Evolutionary conservation across 1,140 invertebrate species (phyloP), one percentile per base, ranked within the genome.

Genomic region (Cyclargus thomasi): DNA sequence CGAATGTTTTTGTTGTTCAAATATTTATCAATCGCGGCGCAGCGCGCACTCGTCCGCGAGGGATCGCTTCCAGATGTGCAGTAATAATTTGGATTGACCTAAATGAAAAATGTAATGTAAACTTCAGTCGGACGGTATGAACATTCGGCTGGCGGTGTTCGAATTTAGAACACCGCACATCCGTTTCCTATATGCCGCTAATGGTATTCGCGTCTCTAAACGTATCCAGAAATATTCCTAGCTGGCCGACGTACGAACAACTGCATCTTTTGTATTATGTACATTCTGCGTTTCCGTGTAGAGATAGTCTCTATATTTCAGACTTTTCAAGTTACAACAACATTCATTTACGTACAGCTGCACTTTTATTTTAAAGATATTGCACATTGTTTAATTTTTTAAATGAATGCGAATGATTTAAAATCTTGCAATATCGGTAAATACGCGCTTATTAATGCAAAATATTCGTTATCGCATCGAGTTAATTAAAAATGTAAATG

Each of bases 111-210:
- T 21, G 65, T 29, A 29, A 29, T 22, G 39, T 29, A 29, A 64
- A 20, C 39, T 64, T 35, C 21, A 57, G 53, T 59, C 53, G 22
- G 17, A 57, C 55, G 55, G 22, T 66, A 21, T 35, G 17, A 59
- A 66, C 65, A 66, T 66, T 57, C 55, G 29, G 65, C 65, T 63
- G 64, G 67, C 72, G 59, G 71, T 67, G 67, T 68, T 53, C 64
- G 65, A 65, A 74, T 69, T 59, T 71, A 68, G 68, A 68, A 65
- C 73, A 69, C 39, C 53, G 62, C 67, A 68, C 74, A 77, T 79
- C 76, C 76, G 76, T 65, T 74, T 76, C 74, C 73, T 74, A 74
- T 72, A 70, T 70, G 69, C 16, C 39, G 11, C 17, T 59, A 20
- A 59, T 59, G 55, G 53, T 22, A 22, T 65, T 55, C 53, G 64